Evolutionary conservation across 2,797 vertebrate species (phyloP).

Genomic region (Channa striata): DNA sequence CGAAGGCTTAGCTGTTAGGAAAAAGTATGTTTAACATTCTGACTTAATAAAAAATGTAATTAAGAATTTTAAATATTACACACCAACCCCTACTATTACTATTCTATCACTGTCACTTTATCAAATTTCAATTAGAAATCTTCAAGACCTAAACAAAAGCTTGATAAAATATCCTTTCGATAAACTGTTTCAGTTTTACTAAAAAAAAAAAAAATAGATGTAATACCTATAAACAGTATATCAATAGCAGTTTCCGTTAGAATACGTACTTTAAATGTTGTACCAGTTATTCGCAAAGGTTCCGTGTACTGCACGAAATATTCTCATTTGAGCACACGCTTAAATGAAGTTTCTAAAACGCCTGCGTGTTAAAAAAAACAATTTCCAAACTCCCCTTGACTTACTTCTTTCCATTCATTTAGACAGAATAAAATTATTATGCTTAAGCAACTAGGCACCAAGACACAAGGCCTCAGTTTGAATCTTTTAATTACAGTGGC

Average conservation of each 20-base stretch:
- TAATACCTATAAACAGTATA: conserved; percentile 10
- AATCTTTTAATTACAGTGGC: not conserved
- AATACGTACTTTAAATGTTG: conserved; percentile 3
- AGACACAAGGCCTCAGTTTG: not conserved
- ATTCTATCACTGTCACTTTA: too few relatives aligned
- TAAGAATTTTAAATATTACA: too few relatives aligned
- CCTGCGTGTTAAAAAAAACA: not conserved
- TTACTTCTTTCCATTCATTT: conserved; percentile 1
- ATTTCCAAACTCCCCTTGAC: not conserved
- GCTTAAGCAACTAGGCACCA: not conserved
- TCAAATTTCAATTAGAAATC: conserved; percentile 7
- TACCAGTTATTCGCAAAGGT: not conserved
- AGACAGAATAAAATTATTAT: not conserved
- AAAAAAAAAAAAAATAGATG: not conserved
- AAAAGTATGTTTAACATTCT: not conserved
- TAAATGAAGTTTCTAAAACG: not conserved
- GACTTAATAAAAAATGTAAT: not conserved
- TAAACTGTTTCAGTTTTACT: conserved; percentile 2
- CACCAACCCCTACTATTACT: not conserved
- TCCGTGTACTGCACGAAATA: not conserved
- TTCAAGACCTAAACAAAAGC: conserved; percentile 22
- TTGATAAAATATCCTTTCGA: conserved; percentile 5
- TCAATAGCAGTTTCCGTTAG: not conserved
- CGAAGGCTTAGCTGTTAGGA: not conserved
- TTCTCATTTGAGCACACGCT: not conserved